Conservation (phyloP, 2,888 invertebrate genomes). For the Nomada flava region DNA sequence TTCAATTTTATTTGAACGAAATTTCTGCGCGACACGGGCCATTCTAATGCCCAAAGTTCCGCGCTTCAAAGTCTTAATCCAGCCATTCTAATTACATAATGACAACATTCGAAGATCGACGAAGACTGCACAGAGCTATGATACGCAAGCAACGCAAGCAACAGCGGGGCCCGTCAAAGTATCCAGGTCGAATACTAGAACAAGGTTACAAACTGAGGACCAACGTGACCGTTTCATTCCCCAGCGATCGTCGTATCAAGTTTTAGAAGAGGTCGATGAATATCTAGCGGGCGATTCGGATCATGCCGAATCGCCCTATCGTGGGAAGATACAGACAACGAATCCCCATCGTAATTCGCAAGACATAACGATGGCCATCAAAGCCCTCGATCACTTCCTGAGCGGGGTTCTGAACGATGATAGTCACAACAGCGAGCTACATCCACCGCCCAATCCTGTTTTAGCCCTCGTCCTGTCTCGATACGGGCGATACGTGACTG, state of each 20-base stretch:
- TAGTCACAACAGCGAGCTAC: slow-evolving; percentile 86
- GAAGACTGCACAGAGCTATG: not conserved
- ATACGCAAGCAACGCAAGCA: no score
- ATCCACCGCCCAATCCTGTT: slow-evolving; percentile 86
- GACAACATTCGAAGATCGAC: slow-evolving; percentile 9
- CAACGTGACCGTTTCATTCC: slow-evolving; percentile 41
- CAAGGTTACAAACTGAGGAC: slow-evolving; percentile 10
- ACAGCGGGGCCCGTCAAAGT: not conserved
- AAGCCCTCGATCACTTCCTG: slow-evolving; percentile 74
- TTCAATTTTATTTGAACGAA: no score
- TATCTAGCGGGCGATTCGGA: slow-evolving; percentile 51
- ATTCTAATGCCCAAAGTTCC: no score
- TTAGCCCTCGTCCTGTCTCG: slow-evolving; percentile 87
- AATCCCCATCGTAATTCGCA: slow-evolving; percentile 59
- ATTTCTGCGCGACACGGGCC: no score
- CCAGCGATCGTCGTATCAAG: slow-evolving; percentile 53
- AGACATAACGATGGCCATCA: slow-evolving; percentile 68
- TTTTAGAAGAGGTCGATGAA: slow-evolving; percentile 53
- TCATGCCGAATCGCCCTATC: slow-evolving; percentile 50
- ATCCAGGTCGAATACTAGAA: not conserved
- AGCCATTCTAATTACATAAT: no score
- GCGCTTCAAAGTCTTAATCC: no score
- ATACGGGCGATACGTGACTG: slow-evolving; percentile 87
- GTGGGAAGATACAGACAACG: slow-evolving; percentile 45
- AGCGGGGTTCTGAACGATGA: slow-evolving; percentile 69